Evolutionary conservation across 2,797 vertebrate genomes (phyloP), one percentile per base, ranked within the genome.

Genomic region (Varecia variegata): DNA sequence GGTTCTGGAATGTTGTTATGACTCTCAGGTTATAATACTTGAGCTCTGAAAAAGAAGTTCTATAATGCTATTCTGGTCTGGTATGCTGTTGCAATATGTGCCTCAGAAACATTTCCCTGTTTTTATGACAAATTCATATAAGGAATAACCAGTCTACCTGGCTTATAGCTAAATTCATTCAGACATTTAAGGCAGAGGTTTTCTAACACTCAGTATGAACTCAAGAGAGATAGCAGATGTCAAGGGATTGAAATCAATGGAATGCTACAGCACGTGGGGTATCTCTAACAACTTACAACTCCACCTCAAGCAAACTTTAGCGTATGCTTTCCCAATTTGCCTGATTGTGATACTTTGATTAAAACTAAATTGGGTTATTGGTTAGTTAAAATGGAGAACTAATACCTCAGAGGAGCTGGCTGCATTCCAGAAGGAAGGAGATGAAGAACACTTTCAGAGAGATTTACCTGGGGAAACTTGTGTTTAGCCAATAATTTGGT

Each of bases 291-390:
- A 52, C 5, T 84, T 30, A 30, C 32, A 86, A 45, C 17, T 92
- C 9, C 6, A 82, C 47, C 89, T 65, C 35, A 81, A 73, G 90
- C 80, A 87, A 58, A 84, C 90, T 50, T 95, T 62, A 43, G 5
- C 40, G 58, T 93, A n/a, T 23, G 8, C 80, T 96, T 96, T 25
- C 56, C 95, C 35, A 92, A 9, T 93, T 95, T 97, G 86, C 70
- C 54, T 0, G 5, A 86, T 43, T 83, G 0, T 40, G 71, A 85
- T 68, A 62, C 52, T 97, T 79, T 76, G 35, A 87, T 97, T 6
- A 12, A 71, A 93, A 87, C 73, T 94, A 97, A 97, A 97, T 68
- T 82, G 56, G 84, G 65, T 84, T 47, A 88, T 93, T 62, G 96
- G 15, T 82, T 81, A 96, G 32, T 93, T 87, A 84, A 89, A 68